Base-by-base conservation (phyloP, 2,113 vertebrate genomes). In the Oreotrochilus melanogaster region DNA sequence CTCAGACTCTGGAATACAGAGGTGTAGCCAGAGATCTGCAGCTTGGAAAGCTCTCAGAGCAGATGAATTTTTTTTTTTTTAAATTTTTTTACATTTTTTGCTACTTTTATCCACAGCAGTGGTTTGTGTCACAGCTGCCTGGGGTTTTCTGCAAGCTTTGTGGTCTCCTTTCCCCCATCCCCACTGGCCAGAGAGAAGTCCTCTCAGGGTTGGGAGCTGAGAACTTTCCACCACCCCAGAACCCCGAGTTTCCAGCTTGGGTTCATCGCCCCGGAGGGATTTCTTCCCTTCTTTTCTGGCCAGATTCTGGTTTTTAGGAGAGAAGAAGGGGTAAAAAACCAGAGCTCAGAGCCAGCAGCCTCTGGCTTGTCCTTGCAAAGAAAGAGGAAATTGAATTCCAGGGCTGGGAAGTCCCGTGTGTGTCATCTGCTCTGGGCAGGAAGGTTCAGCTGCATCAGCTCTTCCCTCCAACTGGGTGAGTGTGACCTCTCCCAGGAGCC, bases 181-280 rank as follows among this genome's bases (percentile, higher is more conserved):
- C 30, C 1, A 6, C 43, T 11, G 18, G 56, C 22, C 0, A 0
- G 42, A 45, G 25, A 62, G 13, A 39, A 57, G 4, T 23, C n/a
- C 28, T 57, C 33, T 31, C 39, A 24, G 22, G 60, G 54, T 19
- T 50, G 1, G 6, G 14, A 7, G 0, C 1, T 15, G 39, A 65
- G 62, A 66, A 25, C 18, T 88, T 56, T 22, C 8, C 50, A 66
- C 35, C 35, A 37, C 48, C 48, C 62, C 24, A 23, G 39, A 53
- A 5, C 64, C 14, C 53, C 50, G 5, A 1, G 25, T 75, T 82
- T 14, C 61, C 62, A 62, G n/a, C 60, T 74, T 39, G 39, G 2
- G 8, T 23, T 86, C 37, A 45, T 62, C 9, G 24, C 43, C 9
- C 1, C 0, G 22, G 19, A 33, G 43, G 47, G 51, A 48, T 79